Conservation (phyloP, 2,797 vertebrate genomes). For the Cyclura pinguis region DNA sequence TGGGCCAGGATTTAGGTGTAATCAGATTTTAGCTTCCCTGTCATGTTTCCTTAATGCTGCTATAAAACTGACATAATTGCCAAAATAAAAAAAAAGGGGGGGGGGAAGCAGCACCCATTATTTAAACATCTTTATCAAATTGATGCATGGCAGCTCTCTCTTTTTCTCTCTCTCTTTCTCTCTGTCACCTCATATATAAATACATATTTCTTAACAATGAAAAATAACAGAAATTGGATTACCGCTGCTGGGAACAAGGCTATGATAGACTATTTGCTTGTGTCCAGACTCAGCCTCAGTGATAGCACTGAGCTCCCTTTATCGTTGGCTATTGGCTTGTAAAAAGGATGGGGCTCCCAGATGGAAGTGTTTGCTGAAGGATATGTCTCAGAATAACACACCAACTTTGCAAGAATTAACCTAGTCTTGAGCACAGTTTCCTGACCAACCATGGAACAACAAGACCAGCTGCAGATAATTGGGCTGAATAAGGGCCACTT, state of each 20-base stretch:
- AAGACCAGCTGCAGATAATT: too few relatives aligned
- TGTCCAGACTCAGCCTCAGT: slow-evolving; percentile 65
- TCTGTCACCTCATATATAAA: neutral
- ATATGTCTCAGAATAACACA: slow-evolving; percentile 28
- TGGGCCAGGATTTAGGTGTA: slow-evolving; percentile 75
- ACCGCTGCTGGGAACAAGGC: slow-evolving; percentile 73
- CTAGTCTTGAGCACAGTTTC: neutral
- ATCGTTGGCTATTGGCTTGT: slow-evolving; percentile 62
- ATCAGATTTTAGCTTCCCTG: slow-evolving; percentile 78
- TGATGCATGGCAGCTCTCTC: slow-evolving; percentile 52
- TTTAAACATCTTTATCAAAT: slow-evolving; percentile 75
- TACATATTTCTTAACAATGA: slow-evolving; percentile 40
- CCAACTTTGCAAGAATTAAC: neutral
- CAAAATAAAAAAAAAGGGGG: slow-evolving; percentile 47
- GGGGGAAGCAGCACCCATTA: slow-evolving; percentile 56
- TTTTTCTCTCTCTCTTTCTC: slow-evolving; percentile 34
- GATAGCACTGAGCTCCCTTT: slow-evolving; percentile 55
- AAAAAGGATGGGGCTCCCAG: slow-evolving; percentile 53
- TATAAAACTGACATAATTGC: slow-evolving; percentile 73
- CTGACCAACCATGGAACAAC: too few relatives aligned
- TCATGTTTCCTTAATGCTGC: slow-evolving; percentile 72
- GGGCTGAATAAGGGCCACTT: too few relatives aligned
- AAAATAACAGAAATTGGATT: slow-evolving; percentile 77
- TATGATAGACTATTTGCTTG: slow-evolving; percentile 75
- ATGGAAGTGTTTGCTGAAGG: slow-evolving; percentile 39